Evolutionary conservation across 2,888 invertebrate species (phyloP), one percentile per base, ranked within the genome.

Genomic region (Eristalinus aeneus): DNA sequence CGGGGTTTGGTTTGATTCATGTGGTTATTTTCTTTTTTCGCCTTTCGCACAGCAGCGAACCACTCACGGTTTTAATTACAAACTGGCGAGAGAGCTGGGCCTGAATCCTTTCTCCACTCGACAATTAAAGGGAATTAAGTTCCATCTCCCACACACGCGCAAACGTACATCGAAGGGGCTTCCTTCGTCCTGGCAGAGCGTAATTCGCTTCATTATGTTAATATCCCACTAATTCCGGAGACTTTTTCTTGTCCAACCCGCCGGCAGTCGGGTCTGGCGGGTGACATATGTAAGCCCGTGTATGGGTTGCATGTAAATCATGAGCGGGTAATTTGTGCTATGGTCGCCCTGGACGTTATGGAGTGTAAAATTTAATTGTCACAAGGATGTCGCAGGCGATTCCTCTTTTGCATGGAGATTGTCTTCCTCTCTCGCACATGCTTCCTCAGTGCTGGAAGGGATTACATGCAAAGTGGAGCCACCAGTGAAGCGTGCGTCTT

Each of bases 361-460:
- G 77, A 81, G 82, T 74, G 81, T 82, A 82, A 86, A 86, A 82
- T 86, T 82, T 77, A 86, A 86, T 86, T 77, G 82, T 86, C 82
- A 78, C 74, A 86, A 85, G 80, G 85, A 85, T 72, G 56, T 71
- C 27, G 27, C 27, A 2, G 72, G 61, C 68, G 60, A 61, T 16
- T 16, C 46, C 27, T 27, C 27, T 27, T 27, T 27, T 27, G 27
- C 27, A 27, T 27, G 27, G 27, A 27, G 27, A 27, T 46, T 46
- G 46, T 16, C 46, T 4, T 1, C 34, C 34, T 4, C 34, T 34
- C 34, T 2, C 34, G 34, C 9, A 1, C 4, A 8, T 10, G 39
- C 54, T 23, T 20, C 46, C 23, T 8, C 22, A 34, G n/a, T n/a
- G n/a, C 60, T 34, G n/a, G 32, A 53, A 46, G 22, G 64, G 74